Evolutionary conservation across 2,113 vertebrate genomes (phyloP).

Genomic region (Lathamus discolor): DNA sequence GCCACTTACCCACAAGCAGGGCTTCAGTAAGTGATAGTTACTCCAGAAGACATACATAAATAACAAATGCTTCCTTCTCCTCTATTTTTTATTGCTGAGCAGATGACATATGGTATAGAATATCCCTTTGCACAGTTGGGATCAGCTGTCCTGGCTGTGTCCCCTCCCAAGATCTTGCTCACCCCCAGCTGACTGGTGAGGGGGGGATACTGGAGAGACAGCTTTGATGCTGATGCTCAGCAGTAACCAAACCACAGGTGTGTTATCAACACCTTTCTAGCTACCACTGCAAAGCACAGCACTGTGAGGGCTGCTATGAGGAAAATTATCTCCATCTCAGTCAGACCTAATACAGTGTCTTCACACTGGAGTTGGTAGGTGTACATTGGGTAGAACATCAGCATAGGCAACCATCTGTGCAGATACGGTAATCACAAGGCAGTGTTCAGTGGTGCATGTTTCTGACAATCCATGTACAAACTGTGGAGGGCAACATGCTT

Average conservation of each 20-base stretch:
- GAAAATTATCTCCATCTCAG: background rate
- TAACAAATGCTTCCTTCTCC: background rate
- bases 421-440: background rate
- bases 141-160: background rate
- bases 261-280: background rate
- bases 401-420: fast-evolving
- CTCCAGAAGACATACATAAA: background rate
- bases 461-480: background rate
- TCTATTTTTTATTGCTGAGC: background rate
- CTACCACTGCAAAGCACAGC: background rate
- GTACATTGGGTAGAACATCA: background rate
- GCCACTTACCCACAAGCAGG: background rate
- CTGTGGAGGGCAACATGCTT: background rate
- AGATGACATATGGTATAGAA: background rate
- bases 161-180: background rate
- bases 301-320: background rate
- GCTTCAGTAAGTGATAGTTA: background rate
- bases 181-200: background rate
- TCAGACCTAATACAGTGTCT: background rate
- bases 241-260: background rate
- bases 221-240: background rate
- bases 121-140: background rate
- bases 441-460: fast-evolving
- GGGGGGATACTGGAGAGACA: background rate
- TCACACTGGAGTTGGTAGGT: background rate